Evolutionary conservation across 2,888 invertebrate species (phyloP).

Genomic region (Himalopsyche japonica): DNA sequence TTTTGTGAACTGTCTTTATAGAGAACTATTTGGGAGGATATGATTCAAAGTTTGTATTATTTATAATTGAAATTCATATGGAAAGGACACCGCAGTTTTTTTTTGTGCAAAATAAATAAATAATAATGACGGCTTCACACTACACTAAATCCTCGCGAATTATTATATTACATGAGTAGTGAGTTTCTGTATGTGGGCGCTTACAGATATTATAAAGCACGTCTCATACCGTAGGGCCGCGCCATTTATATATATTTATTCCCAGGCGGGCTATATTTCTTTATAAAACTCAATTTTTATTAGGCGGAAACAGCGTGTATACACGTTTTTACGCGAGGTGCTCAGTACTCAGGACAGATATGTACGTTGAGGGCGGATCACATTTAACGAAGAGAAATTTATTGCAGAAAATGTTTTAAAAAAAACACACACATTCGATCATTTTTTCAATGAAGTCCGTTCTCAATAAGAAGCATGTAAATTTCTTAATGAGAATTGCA

Average conservation of each 20-base stretch:
- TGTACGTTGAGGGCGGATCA: background rate
- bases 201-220: background rate
- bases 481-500: no score
- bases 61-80: no score
- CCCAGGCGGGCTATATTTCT: slow-evolving; percentile 39
- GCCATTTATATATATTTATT: slow-evolving; percentile 26
- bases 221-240: slow-evolving; percentile 5
- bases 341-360: background rate
- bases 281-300: slow-evolving; percentile 42
- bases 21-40: no score
- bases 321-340: slow-evolving; percentile 27
- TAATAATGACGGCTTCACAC: background rate
- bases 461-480: no score
- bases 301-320: slow-evolving; percentile 38
- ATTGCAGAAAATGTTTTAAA: no score
- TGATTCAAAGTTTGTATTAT: no score
- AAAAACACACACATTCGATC: no score
- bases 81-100: background rate
- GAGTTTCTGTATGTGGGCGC: background rate
- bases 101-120: background rate
- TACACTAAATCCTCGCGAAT: background rate
- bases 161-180: background rate
- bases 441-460: no score
- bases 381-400: no score
- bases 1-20: no score